phyloP scores from a whole-genome alignment of 2,113 vertebrate genomes.

The Syrrhaptes paradoxus region DNA sequence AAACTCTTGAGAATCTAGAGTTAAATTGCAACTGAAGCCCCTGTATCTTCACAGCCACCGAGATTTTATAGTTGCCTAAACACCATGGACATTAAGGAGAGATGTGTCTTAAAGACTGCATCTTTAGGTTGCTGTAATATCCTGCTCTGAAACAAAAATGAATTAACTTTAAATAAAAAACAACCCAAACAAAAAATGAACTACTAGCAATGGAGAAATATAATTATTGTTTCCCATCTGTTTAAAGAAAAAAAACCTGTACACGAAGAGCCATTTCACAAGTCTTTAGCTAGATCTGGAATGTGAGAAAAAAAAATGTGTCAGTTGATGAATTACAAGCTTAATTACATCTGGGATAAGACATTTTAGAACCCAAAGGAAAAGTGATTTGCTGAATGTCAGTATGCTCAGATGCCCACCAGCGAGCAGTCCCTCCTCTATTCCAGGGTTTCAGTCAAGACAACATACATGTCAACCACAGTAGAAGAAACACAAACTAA shows the following conservation, averaged over 20 bases:
- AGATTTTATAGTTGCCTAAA: neutral
- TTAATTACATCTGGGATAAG: conserved; percentile 61
- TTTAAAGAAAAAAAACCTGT: neutral
- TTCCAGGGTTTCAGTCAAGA: conserved; percentile 37
- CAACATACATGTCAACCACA: conserved; percentile 61
- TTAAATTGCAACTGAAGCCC: neutral
- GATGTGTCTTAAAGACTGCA: neutral
- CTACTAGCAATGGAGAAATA: neutral
- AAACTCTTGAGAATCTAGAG: neutral
- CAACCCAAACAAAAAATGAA: neutral
- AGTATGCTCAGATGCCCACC: conserved; percentile 68
- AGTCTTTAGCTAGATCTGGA: neutral
- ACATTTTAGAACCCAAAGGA: conserved; percentile 44
- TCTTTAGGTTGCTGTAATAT: neutral
- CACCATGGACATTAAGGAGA: neutral
- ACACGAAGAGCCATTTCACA: neutral
- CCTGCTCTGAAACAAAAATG: neutral
- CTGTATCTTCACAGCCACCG: neutral
- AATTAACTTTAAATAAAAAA: neutral
- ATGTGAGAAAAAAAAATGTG: neutral
- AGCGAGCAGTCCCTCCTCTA: conserved; percentile 47
- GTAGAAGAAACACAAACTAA: conserved; percentile 59
- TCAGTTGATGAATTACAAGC: conserved; percentile 55
- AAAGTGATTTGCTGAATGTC: conserved; percentile 47
- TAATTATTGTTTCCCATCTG: neutral